Evolutionary conservation across 2,888 invertebrate genomes (phyloP).

Genomic region (Agonopterix alstromeriana): DNA sequence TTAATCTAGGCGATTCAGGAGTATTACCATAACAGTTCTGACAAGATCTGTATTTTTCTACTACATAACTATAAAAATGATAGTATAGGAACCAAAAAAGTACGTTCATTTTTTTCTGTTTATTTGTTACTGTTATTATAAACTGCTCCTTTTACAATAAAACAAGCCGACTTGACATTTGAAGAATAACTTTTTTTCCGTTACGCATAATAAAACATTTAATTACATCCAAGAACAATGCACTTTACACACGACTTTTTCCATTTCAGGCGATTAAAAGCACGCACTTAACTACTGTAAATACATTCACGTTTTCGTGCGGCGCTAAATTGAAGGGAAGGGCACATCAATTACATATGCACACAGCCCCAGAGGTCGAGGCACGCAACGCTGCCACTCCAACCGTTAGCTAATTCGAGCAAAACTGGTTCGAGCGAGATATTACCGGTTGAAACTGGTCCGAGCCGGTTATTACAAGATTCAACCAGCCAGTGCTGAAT

Average conservation of each 20-base stretch:
- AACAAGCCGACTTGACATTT: neutral
- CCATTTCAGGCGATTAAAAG: conserved; percentile 11
- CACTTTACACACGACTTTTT: conserved; percentile 3
- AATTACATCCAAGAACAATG: conserved; percentile 2
- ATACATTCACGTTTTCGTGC: conserved; percentile 23
- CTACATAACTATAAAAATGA: no score
- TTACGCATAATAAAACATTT: neutral
- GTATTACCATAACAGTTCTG: no score
- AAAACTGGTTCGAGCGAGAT: conserved; percentile 25
- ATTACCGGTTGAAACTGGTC: conserved; percentile 22
- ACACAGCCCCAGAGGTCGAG: conserved; percentile 34
- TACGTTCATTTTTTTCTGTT: no score
- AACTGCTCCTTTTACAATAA: no score
- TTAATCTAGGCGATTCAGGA: no score
- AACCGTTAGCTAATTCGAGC: conserved; percentile 32
- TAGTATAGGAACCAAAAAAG: no score
- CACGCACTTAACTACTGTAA: conserved; percentile 22
- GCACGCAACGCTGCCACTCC: conserved; percentile 41
- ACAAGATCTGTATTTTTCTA: no score
- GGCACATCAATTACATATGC: conserved; percentile 53
- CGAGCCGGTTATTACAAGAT: conserved; percentile 28
- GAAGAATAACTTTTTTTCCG: conserved; percentile 1
- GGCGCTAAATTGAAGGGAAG: conserved; percentile 48
- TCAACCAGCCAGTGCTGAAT: conserved; percentile 4
- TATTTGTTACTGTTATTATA: no score